Percentiles rank a stretch among this genome's conserved stretches.
Conservation (phyloP, 2,888 invertebrate genomes). For the Orchestes rusci region DNA sequence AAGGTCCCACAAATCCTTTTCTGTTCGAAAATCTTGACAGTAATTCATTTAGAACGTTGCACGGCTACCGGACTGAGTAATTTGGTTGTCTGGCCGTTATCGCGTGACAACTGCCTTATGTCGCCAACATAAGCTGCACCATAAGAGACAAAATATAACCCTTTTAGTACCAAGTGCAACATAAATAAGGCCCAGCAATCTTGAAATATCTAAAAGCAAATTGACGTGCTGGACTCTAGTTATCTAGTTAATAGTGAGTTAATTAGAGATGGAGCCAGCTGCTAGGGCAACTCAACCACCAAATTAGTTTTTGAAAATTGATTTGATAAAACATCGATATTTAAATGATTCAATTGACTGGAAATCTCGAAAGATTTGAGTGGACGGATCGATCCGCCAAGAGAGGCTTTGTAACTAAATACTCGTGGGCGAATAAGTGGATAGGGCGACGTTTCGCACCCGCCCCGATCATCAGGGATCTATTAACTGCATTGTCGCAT, state of each 20-base stretch:
- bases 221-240: too few species aligned
- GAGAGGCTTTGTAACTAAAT: conserved; percentile 39
- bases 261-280: too few species aligned
- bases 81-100: conserved; percentile 33
- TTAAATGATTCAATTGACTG: too few species aligned
- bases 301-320: neutral
- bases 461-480: conserved; percentile 42
- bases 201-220: conserved; percentile 15
- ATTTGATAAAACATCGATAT: too few species aligned
- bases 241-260: too few species aligned
- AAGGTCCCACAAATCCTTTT: too few species aligned
- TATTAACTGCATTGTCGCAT: conserved; percentile 40
- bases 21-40: too few species aligned
- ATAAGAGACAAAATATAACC: conserved; percentile 26
- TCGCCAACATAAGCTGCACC: conserved; percentile 30
- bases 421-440: conserved; percentile 36
- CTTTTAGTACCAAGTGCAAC: conserved; percentile 19
- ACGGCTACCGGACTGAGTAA: conserved; percentile 29
- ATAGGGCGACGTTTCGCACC: conserved; percentile 36
- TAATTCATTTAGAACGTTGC: too few species aligned
- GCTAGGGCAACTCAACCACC: too few species aligned
- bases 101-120: conserved; percentile 33
- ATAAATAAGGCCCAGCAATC: conserved; percentile 20
- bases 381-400: conserved; percentile 13
- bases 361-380: conserved; percentile 1